Conservation (phyloP, 2,113 vertebrate species). For the Campylomormyrus tamandua region DNA sequence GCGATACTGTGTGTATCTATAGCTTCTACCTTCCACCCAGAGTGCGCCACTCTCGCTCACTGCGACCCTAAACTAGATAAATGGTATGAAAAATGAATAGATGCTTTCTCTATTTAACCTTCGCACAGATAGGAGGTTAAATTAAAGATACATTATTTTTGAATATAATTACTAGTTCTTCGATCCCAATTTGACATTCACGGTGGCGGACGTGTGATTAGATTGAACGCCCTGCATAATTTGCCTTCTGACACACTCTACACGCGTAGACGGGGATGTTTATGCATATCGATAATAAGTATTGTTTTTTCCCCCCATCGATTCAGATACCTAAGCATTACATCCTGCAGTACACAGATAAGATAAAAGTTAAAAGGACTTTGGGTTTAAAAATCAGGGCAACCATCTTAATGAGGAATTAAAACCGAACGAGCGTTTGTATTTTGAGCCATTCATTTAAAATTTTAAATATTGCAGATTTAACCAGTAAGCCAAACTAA, state of each 20-base stretch:
- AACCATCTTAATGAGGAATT: not conserved
- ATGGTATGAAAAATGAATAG: not conserved
- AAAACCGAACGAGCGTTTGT: not conserved
- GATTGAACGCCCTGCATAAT: not conserved
- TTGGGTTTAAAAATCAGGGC: not conserved
- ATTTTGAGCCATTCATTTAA: not conserved
- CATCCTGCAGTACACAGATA: not conserved
- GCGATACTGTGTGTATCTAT: not conserved
- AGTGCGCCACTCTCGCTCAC: not conserved
- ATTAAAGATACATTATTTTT: not conserved
- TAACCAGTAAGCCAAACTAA: not conserved
- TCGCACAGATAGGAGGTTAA: not conserved
- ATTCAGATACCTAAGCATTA: not conserved
- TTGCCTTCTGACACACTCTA: not conserved
- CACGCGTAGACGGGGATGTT: not conserved
- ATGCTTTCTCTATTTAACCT: not conserved
- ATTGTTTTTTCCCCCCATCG: not conserved
- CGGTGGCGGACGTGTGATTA: not conserved
- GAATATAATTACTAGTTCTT: not conserved
- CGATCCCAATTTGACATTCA: not conserved
- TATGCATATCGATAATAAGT: not conserved
- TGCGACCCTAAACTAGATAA: not conserved
- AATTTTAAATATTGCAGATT: not conserved
- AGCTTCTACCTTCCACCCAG: not conserved
- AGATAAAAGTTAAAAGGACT: not conserved